Percentiles rank a stretch among this genome's conserved stretches.
phyloP scores from a whole-genome alignment of 2,113 vertebrate genomes.

The Eolophus roseicapilla region DNA sequence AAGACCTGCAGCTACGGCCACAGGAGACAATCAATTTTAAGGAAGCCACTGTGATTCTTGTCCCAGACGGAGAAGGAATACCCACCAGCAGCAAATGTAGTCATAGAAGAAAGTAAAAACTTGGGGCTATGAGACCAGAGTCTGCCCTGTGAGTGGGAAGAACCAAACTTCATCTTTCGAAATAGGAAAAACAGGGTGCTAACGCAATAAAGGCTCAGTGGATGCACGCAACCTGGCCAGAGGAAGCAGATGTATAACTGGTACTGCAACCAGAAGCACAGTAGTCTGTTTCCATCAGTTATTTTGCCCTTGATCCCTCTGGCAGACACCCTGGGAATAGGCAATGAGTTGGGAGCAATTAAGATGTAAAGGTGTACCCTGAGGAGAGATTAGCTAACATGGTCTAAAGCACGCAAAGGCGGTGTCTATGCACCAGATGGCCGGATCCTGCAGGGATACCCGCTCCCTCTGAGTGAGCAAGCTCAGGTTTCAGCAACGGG shows the following conservation, averaged over 20 bases:
- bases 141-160: neutral
- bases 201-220: neutral
- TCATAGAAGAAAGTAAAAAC: neutral
- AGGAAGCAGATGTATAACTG: neutral
- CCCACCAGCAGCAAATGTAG: neutral
- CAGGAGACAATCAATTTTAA: neutral
- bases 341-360: neutral
- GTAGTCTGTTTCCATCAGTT: neutral
- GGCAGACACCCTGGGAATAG: neutral
- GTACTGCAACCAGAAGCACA: accelerated
- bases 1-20: neutral
- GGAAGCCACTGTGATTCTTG: neutral
- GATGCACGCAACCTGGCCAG: neutral
- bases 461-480: accelerated
- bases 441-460: neutral
- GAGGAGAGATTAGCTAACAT: neutral
- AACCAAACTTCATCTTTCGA: neutral
- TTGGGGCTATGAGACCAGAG: neutral
- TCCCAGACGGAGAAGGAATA: neutral
- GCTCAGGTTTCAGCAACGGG: neutral
- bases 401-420: neutral
- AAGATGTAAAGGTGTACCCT: neutral
- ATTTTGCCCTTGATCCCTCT: neutral
- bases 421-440: neutral
- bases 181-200: neutral